phyloP scores from a whole-genome alignment of 1,140 invertebrate genomes.

The Heliconius himera region DNA sequence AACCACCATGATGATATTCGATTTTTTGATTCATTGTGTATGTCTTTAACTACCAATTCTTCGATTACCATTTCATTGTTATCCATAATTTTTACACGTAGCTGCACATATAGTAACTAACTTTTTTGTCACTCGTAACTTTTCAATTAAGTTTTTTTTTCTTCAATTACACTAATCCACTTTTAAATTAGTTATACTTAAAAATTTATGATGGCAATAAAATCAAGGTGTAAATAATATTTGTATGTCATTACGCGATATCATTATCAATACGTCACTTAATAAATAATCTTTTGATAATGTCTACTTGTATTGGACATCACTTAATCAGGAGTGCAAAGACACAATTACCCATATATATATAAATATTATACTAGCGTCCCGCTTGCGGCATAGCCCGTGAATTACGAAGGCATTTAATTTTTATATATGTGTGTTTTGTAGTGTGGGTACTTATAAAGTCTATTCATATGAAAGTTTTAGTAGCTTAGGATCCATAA shows the following conservation, averaged over 20 bases:
- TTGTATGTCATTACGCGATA: background rate
- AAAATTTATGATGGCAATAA: background rate
- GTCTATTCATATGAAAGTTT: no score
- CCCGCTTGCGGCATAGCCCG: no score
- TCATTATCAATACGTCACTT: conserved; percentile 9
- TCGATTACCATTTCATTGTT: conserved; percentile 22
- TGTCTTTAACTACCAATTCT: conserved; percentile 29
- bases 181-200: background rate
- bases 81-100: background rate
- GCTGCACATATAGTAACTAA: background rate
- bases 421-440: no score
- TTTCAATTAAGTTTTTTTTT: background rate
- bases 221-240: background rate
- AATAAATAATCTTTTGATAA: background rate
- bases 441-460: no score
- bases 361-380: no score
- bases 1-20: conserved; percentile 29
- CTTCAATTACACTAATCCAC: background rate
- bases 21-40: conserved; percentile 21
- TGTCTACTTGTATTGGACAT: background rate
- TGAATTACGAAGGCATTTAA: no score
- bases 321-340: background rate
- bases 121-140: background rate
- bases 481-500: no score
- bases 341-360: background rate